Percentiles rank a stretch among this genome's conserved stretches.
These are phyloP conservation scores for Drosophila melanica DNA, from an alignment of 1,140 invertebrate species.

Conservation along the genomic window DNA sequence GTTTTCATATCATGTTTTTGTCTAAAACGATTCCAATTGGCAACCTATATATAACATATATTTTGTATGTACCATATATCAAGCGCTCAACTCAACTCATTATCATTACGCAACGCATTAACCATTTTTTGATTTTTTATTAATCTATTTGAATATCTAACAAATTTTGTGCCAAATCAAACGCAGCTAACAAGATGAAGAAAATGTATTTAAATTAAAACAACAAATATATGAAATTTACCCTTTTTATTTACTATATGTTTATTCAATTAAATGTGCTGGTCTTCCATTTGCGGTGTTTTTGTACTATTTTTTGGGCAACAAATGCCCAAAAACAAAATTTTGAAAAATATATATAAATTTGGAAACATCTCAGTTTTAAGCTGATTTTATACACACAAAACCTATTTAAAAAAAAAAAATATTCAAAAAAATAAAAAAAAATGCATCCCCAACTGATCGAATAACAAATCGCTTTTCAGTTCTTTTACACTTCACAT, in stretches of 20 bases:
- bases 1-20: not conserved
- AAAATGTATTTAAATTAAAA: constrained; percentile 6
- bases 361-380: not conserved
- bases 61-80: not conserved
- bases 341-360: constrained; percentile 28
- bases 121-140: constrained; percentile 38
- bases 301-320: constrained; percentile 26
- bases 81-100: constrained; percentile 12
- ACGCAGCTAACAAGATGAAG: constrained; percentile 28
- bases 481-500: constrained; percentile 24
- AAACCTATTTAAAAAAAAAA: not conserved
- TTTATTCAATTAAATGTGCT: constrained; percentile 28
- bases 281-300: constrained; percentile 61
- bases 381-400: constrained; percentile 9
- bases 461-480: constrained; percentile 44
- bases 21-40: constrained; percentile 27
- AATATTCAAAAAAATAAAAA: not conserved
- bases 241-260: constrained; percentile 8
- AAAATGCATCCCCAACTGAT: constrained; percentile 11
- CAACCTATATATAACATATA: constrained; percentile 3
- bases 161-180: constrained; percentile 45
- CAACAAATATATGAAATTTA: constrained; percentile 1
- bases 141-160: constrained; percentile 19
- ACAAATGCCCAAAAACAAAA: constrained; percentile 20
- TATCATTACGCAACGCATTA: constrained; percentile 11